Percentiles rank a stretch among this genome's conserved stretches.
phyloP scores from a whole-genome alignment of 92 coral and sea anemone genomes.

The Umimayanthus kanabou region DNA sequence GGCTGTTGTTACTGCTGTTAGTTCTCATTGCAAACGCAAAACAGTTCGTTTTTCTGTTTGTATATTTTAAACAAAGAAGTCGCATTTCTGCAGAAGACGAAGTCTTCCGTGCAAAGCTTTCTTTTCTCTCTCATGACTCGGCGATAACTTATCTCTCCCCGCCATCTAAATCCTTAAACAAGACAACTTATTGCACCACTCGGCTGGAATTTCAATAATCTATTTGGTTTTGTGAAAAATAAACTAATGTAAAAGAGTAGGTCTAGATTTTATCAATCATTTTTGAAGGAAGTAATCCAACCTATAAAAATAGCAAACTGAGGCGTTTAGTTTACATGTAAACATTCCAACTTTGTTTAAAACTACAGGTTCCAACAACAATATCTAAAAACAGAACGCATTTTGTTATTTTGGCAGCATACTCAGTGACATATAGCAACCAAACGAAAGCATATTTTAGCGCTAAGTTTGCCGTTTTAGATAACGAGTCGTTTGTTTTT shows the following conservation, averaged over 20 bases:
- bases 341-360: too few relatives aligned
- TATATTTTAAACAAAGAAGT: not conserved
- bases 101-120: constrained; percentile 17
- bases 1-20: not conserved
- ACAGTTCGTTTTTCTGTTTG: not conserved
- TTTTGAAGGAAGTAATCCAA: not conserved
- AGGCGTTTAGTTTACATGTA: not conserved
- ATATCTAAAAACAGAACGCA: not conserved
- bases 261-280: constrained; percentile 7
- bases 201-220: constrained; percentile 32
- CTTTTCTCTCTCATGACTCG: constrained; percentile 9
- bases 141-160: constrained; percentile 12
- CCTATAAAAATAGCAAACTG: not conserved
- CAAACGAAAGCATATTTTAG: not conserved
- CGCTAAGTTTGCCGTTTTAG: not conserved
- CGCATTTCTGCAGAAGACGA: too few relatives aligned
- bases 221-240: constrained; percentile 16
- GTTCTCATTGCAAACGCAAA: not conserved
- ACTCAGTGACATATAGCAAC: not conserved
- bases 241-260: not conserved
- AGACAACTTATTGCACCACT: constrained; percentile 9
- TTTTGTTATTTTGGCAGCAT: not conserved
- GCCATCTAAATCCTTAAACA: constrained; percentile 48
- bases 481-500: not conserved
- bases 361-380: not conserved